These are phyloP conservation scores for Tupiocoris notatus DNA, from an alignment of 2,888 invertebrate species.

Conservation along the genomic window DNA sequence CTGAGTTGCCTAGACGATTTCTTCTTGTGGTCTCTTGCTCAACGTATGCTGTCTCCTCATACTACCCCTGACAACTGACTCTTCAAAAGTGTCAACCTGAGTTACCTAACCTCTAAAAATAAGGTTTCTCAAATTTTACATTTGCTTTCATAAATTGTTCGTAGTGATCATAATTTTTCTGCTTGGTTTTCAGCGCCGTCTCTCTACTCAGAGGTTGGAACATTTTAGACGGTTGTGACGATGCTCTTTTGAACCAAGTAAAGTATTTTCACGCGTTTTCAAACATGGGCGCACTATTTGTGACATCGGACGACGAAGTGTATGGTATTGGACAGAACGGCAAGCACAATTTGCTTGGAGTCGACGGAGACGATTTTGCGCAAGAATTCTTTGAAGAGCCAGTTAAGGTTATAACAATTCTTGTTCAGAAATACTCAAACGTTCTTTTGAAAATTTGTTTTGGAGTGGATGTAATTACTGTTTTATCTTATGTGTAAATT, in stretches of 20 bases:
- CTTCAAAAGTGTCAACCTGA: too few relatives aligned
- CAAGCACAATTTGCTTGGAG: constrained; percentile 27
- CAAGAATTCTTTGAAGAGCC: constrained; percentile 28
- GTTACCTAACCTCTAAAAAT: too few relatives aligned
- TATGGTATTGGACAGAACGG: constrained; percentile 31
- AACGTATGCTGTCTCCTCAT: too few relatives aligned
- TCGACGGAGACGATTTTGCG: constrained; percentile 19
- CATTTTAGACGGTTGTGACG: constrained; percentile 32
- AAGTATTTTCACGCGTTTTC: constrained; percentile 28
- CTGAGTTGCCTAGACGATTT: too few relatives aligned
- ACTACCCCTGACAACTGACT: too few relatives aligned
- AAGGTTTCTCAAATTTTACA: not conserved
- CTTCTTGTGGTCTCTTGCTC: too few relatives aligned
- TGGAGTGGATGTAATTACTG: too few relatives aligned
- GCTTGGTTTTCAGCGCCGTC: constrained; percentile 20
- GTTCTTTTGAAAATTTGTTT: too few relatives aligned
- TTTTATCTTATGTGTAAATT: too few relatives aligned
- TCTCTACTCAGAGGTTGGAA: constrained; percentile 26
- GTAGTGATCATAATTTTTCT: not conserved
- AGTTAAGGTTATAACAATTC: not conserved
- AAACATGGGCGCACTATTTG: constrained; percentile 29
- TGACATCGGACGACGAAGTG: constrained; percentile 22
- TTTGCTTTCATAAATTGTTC: not conserved
- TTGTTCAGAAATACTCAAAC: too few relatives aligned
- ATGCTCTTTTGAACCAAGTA: constrained; percentile 14